phyloP scores from a whole-genome alignment of 2,888 invertebrate genomes.

The Caenorhabditis sp. region DNA sequence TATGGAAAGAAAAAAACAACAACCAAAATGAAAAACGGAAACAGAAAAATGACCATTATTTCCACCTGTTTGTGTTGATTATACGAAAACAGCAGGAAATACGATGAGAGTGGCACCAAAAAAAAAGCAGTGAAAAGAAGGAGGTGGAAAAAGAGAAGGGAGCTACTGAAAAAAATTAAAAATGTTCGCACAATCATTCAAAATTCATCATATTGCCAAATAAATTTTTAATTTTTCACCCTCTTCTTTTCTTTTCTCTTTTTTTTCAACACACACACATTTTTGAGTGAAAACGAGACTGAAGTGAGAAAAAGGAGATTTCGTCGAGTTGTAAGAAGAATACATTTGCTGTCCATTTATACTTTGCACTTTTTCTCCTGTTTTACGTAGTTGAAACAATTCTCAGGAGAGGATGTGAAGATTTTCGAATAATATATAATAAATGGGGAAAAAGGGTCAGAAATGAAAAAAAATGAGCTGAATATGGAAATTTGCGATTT shows the following conservation, averaged over 20 bases:
- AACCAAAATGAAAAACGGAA: conserved; percentile 2
- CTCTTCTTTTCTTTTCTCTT: no score
- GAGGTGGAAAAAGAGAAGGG: conserved; percentile 5
- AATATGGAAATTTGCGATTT: no score
- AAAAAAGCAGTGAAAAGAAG: no score
- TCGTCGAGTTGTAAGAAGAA: background rate
- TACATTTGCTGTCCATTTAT: background rate
- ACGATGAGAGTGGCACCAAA: conserved; percentile 3
- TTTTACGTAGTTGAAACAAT: background rate
- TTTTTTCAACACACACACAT: background rate
- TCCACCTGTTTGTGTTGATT: background rate
- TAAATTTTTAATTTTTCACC: background rate
- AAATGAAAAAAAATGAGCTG: background rate
- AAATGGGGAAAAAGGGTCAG: background rate
- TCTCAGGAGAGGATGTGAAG: background rate
- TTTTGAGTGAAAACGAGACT: background rate
- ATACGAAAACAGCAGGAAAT: conserved; percentile 11
- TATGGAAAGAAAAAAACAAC: conserved; percentile 3
- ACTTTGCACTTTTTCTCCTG: background rate
- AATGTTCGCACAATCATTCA: conserved; percentile 10
- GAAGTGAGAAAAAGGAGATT: background rate
- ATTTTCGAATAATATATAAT: background rate
- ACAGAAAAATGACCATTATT: background rate
- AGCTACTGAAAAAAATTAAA: conserved; percentile 18
- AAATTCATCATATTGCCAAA: conserved; percentile 1